Percentiles rank a stretch among this genome's conserved stretches.
phyloP scores from a whole-genome alignment of 2,797 vertebrate species.

The Ceryle rudis region DNA sequence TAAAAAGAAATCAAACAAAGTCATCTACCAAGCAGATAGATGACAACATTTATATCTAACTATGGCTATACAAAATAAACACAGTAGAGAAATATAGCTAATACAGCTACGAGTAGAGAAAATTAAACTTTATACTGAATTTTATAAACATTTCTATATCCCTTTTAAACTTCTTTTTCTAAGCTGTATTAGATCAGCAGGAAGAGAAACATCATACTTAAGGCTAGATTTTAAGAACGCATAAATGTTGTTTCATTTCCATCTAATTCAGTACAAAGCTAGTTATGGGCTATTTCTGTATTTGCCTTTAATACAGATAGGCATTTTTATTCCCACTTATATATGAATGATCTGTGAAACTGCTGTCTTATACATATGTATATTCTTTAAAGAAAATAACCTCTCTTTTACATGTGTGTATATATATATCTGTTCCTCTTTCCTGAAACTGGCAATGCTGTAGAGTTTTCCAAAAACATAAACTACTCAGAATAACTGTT shows the following conservation, averaged over 20 bases:
- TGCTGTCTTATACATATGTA: conserved; percentile 13
- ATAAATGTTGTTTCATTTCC: neutral
- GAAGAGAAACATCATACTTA: neutral
- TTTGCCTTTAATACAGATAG: conserved; percentile 1
- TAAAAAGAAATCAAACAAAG: neutral
- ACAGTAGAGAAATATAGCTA: neutral
- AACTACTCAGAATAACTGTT: neutral
- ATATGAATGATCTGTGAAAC: neutral
- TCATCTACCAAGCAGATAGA: neutral
- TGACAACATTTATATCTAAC: neutral
- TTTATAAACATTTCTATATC: neutral
- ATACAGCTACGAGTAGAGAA: neutral
- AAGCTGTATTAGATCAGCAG: neutral
- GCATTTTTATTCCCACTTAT: conserved; percentile 11
- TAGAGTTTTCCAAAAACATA: neutral
- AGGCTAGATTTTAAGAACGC: neutral
- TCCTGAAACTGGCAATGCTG: neutral
- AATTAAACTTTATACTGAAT: neutral
- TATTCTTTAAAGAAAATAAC: neutral
- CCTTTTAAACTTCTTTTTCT: neutral
- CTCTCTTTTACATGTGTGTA: neutral
- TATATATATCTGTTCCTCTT: neutral
- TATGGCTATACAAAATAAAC: neutral
- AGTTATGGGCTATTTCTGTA: neutral
- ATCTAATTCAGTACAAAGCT: conserved; percentile 1